A percentile compares a stretch with the other conserved stretches of the same genome.
Conservation (phyloP, 2,888 invertebrate species). For the Patella depressa region DNA sequence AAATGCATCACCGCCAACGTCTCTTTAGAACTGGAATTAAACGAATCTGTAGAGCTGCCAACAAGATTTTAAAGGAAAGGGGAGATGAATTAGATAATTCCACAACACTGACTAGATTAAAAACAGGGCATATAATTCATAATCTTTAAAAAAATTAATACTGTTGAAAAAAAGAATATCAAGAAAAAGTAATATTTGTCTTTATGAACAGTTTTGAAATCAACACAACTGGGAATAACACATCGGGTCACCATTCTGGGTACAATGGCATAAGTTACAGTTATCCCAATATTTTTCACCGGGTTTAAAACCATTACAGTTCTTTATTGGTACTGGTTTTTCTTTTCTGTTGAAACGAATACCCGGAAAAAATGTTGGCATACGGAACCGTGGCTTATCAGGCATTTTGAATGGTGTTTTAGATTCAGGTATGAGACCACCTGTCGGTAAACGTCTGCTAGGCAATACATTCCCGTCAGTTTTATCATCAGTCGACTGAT, state of each 20-base stretch:
- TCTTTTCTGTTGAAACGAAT: conserved; percentile 8
- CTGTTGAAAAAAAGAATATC: too few species aligned
- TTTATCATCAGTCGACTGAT: conserved; percentile 9
- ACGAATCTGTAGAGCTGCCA: too few species aligned
- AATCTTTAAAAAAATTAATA: too few species aligned
- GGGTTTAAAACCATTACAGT: conserved; percentile 19
- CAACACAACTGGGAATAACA: conserved; percentile 16
- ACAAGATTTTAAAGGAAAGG: too few species aligned
- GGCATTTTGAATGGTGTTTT: conserved; percentile 2
- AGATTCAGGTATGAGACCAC: conserved; percentile 6
- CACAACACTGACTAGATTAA: too few species aligned
- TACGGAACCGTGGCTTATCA: conserved; percentile 11
- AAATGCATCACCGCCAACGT: too few species aligned
- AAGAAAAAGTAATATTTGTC: too few species aligned
- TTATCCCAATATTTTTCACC: conserved; percentile 21
- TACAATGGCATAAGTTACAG: conserved; percentile 21
- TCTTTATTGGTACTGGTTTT: not conserved
- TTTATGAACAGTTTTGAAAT: not conserved
- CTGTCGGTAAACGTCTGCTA: not conserved
- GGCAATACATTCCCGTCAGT: not conserved
- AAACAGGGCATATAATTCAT: too few species aligned
- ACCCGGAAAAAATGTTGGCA: conserved; percentile 4
- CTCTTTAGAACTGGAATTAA: too few species aligned
- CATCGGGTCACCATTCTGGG: not conserved
- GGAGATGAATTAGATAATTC: too few species aligned